phyloP scores from a whole-genome alignment of 2,113 vertebrate genomes.

The Ctenodactylus gundi region DNA sequence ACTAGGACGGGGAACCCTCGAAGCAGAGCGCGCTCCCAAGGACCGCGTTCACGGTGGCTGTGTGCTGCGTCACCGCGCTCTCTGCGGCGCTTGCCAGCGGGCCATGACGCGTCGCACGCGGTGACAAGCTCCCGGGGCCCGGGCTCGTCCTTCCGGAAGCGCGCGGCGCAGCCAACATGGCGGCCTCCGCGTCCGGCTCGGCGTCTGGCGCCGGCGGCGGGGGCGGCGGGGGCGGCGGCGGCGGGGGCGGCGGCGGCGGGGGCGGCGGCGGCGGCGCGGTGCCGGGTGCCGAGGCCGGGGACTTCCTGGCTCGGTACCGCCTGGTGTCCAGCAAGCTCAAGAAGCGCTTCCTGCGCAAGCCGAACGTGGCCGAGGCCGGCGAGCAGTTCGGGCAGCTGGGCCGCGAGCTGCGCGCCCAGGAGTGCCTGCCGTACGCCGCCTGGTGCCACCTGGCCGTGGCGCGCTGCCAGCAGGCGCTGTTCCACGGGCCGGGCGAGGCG shows the following conservation, averaged over 20 bases:
- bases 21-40: background rate
- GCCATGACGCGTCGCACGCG: background rate
- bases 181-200: background rate
- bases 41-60: fast-evolving
- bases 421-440: conserved; percentile 93
- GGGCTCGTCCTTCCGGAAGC: background rate
- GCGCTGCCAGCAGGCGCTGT: conserved; percentile 91
- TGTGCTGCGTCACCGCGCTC: no score
- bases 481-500: conserved; percentile 93
- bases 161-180: background rate
- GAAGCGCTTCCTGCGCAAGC: conserved; percentile 95
- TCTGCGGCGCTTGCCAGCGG: no score
- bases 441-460: conserved; percentile 94
- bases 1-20: no score
- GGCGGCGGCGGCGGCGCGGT: background rate
- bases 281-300: conserved; percentile 84
- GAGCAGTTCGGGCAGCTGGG: conserved; percentile 96
- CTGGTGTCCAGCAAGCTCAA: conserved; percentile 94
- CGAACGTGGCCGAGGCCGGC: conserved; percentile 95
- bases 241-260: background rate
- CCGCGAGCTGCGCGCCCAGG: conserved; percentile 94
- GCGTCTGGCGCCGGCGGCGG: background rate
- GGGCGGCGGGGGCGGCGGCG: conserved; percentile 76
- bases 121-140: fast-evolving
- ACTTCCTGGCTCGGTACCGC: conserved; percentile 93